Percentiles rank a stretch among this genome's conserved stretches.
These are phyloP conservation scores for Octodonta nipae DNA, from an alignment of 2,888 invertebrate species.

Conservation along the genomic window DNA sequence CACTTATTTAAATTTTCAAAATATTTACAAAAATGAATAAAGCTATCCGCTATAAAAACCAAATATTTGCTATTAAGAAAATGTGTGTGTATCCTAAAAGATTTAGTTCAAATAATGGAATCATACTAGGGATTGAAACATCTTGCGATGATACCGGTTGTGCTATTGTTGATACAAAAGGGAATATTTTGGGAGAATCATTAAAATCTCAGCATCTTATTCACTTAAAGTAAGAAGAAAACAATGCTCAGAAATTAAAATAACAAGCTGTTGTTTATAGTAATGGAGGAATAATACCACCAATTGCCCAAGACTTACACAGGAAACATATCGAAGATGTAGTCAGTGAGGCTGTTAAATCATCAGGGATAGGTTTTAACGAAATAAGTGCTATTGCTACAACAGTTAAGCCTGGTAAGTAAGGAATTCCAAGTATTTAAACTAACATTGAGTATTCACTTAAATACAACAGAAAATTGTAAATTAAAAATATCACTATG, in stretches of 20 bases:
- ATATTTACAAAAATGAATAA: no score
- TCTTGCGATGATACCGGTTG: constrained; percentile 96
- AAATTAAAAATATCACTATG: no score
- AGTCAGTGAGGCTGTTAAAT: constrained; percentile 51
- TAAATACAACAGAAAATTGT: no score
- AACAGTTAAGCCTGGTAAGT: constrained; percentile 74
- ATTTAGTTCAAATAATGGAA: constrained; percentile 8
- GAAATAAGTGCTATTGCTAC: constrained; percentile 79
- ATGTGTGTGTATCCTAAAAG: no score
- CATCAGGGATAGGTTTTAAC: constrained; percentile 44
- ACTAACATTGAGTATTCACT: no score
- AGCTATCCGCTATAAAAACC: no score
- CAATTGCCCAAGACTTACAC: constrained; percentile 72
- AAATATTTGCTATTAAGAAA: no score
- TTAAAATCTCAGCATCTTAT: constrained; percentile 65
- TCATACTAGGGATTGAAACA: constrained; percentile 85
- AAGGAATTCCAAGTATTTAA: no score
- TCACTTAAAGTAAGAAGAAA: constrained; percentile 52
- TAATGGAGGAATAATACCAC: constrained; percentile 81
- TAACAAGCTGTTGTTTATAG: constrained; percentile 30
- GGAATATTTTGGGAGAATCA: constrained; percentile 65
- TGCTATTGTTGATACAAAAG: constrained; percentile 63
- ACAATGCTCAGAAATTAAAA: not conserved
- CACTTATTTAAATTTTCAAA: no score
- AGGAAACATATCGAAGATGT: constrained; percentile 60